A percentile compares a stretch with the other conserved stretches of the same genome.
Evolutionary conservation across 2,113 vertebrate species (phyloP).

Genomic region (Phalacrocorax brasilianus): DNA sequence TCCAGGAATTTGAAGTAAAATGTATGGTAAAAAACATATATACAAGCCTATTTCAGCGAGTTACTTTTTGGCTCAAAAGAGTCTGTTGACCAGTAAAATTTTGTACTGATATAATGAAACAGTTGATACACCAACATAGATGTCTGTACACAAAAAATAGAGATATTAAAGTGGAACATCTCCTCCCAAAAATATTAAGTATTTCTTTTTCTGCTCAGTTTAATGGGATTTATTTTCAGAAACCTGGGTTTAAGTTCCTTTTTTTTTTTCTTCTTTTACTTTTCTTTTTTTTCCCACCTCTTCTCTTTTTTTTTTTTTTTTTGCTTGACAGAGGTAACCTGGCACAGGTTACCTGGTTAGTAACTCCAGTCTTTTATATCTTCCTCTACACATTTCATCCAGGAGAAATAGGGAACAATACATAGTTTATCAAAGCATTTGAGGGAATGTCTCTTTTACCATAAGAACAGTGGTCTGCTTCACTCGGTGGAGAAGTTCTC

Average conservation of each 20-base stretch:
- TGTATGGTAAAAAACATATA: background rate
- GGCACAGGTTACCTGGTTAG: background rate
- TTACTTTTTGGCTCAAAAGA: background rate
- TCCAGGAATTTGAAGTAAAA: background rate
- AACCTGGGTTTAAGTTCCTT: background rate
- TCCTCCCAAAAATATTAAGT: background rate
- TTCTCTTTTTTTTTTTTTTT: background rate
- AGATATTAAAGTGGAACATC: background rate
- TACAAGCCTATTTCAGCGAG: background rate
- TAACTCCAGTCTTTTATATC: background rate
- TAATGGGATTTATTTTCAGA: background rate
- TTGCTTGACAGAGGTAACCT: background rate
- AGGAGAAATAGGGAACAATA: background rate
- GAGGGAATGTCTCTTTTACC: background rate
- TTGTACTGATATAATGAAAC: background rate
- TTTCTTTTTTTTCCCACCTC: background rate
- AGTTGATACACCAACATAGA: background rate
- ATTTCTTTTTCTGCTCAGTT: background rate
- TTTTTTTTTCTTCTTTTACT: rapidly evolving
- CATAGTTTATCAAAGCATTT: background rate
- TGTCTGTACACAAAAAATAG: background rate
- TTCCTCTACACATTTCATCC: background rate
- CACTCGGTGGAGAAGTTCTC: background rate
- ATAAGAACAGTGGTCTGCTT: background rate
- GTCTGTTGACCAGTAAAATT: background rate